Conservation (phyloP, 2,113 vertebrate genomes). For the Bambusicola thoracicus region DNA sequence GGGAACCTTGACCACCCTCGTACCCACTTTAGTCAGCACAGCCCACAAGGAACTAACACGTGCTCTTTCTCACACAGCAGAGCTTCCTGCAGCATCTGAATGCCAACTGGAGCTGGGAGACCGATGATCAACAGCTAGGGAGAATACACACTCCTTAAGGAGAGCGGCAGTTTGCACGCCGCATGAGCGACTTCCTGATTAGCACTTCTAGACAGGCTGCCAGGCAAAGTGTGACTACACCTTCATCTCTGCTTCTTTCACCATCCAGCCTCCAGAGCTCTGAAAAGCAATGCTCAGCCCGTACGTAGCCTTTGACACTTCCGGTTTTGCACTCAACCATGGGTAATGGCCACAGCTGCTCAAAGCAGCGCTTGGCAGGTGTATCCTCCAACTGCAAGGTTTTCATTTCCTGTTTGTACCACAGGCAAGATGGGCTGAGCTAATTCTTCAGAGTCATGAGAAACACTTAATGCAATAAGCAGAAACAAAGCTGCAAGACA, state of each 20-base stretch:
- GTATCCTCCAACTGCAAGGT: slow-evolving; percentile 65
- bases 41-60: background rate
- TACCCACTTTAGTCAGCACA: background rate
- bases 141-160: background rate
- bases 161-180: background rate
- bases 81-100: background rate
- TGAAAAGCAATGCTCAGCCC: background rate
- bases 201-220: background rate
- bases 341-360: slow-evolving; percentile 58
- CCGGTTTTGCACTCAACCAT: background rate
- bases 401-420: slow-evolving; percentile 74
- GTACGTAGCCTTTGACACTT: background rate
- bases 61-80: background rate
- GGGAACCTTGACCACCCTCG: background rate
- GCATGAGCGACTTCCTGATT: background rate
- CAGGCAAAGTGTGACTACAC: slow-evolving; percentile 38
- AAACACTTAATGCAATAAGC: background rate
- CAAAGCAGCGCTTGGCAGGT: slow-evolving; percentile 49
- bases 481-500: background rate
- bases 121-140: background rate
- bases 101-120: background rate
- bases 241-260: background rate
- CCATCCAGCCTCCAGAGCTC: background rate
- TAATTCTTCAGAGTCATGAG: slow-evolving; percentile 22
- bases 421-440: slow-evolving; percentile 16